Percentiles rank a stretch among this genome's conserved stretches.
These are phyloP conservation scores for Lampris incognitus DNA, from an alignment of 2,113 vertebrate species.

Conservation along the genomic window DNA sequence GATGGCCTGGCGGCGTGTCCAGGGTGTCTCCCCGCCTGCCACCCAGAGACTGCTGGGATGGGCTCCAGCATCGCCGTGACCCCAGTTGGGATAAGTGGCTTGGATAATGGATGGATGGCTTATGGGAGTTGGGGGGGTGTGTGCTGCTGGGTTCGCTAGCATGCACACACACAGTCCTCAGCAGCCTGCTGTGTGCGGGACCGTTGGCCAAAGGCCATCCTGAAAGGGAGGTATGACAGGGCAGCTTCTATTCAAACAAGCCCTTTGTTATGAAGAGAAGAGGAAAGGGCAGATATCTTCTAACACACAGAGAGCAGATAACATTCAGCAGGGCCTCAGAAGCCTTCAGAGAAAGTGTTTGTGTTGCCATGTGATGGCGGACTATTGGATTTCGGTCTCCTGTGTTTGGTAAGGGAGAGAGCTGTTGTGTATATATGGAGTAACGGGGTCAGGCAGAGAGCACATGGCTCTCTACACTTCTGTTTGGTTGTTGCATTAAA, in stretches of 20 bases:
- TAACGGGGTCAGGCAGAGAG: conserved; percentile 56
- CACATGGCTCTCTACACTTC: conserved; percentile 63
- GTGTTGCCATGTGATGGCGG: neutral
- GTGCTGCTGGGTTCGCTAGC: conserved; percentile 31
- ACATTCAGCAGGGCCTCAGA: neutral
- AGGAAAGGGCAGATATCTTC: conserved; percentile 10
- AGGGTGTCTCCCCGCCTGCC: too few relatives aligned
- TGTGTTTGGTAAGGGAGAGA: neutral
- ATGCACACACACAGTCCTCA: conserved; percentile 17
- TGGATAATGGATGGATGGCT: too few relatives aligned
- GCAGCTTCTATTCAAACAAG: conserved; percentile 15
- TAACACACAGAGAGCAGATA: neutral
- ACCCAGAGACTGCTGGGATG: too few relatives aligned
- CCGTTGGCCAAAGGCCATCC: conserved; percentile 2
- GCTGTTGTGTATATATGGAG: conserved; percentile 55
- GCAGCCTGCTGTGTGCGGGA: conserved; percentile 26
- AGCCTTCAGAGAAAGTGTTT: neutral
- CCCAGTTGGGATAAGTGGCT: too few relatives aligned
- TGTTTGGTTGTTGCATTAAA: conserved; percentile 72
- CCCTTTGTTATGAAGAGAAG: conserved; percentile 25
- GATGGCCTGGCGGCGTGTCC: too few relatives aligned
- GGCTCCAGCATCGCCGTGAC: too few relatives aligned
- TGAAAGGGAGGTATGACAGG: neutral
- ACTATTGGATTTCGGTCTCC: too few relatives aligned
- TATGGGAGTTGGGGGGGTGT: too few relatives aligned